Evolutionary conservation across 2,888 invertebrate genomes (phyloP).

Genomic region (Caenorhabditis auriculariae): DNA sequence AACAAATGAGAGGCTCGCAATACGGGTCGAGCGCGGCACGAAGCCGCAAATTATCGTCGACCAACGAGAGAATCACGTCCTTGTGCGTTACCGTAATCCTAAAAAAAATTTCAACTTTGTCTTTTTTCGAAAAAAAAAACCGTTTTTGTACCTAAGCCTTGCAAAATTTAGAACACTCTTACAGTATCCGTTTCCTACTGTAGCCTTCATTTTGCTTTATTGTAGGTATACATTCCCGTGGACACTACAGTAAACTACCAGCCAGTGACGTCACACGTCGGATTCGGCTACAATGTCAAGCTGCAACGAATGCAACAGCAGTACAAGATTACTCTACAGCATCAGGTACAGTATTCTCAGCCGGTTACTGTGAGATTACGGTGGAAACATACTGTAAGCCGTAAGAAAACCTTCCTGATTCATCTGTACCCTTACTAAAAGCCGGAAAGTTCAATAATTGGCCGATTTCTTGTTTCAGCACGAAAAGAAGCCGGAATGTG

Average conservation of each 20-base stretch:
- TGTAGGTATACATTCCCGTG: constrained; percentile 35
- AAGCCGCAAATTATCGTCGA: constrained; percentile 22
- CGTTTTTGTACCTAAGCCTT: too few species aligned
- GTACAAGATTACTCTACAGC: constrained; percentile 41
- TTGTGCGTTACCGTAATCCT: constrained; percentile 12
- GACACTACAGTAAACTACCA: constrained; percentile 40
- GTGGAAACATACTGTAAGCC: not conserved
- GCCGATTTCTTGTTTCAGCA: constrained; percentile 19
- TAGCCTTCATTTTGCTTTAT: too few species aligned
- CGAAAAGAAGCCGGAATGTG: constrained; percentile 41
- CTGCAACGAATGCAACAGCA: constrained; percentile 44
- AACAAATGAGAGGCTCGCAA: constrained; percentile 25
- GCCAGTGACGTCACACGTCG: constrained; percentile 27
- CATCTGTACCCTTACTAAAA: too few species aligned
- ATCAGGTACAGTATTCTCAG: constrained; percentile 15
- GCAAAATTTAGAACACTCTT: too few species aligned
- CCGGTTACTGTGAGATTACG: not conserved
- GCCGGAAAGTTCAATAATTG: not conserved
- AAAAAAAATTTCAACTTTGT: not conserved
- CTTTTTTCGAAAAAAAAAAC: not conserved
- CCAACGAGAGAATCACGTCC: constrained; percentile 16
- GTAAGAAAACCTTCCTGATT: too few species aligned
- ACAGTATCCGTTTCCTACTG: too few species aligned
- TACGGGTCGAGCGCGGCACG: constrained; percentile 38
- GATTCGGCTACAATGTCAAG: constrained; percentile 24